These are phyloP conservation scores for Apolygus lucorum DNA, from an alignment of 1,140 invertebrate species.

Conservation along the genomic window DNA sequence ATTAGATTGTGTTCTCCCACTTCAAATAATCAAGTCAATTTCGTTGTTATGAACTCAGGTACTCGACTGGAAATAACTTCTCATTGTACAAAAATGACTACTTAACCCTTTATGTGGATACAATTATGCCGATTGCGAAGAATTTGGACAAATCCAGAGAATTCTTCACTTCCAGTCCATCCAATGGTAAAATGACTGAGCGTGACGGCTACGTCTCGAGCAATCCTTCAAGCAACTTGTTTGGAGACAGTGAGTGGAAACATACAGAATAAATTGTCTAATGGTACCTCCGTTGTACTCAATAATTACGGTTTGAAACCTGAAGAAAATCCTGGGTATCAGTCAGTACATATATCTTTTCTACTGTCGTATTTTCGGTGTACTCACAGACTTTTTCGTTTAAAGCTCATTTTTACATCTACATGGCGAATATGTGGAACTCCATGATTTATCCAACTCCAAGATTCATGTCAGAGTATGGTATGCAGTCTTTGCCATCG, in stretches of 20 bases:
- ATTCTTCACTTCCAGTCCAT: constrained; percentile 82
- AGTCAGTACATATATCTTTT: too few relatives aligned
- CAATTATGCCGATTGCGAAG: constrained; percentile 58
- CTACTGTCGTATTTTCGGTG: too few relatives aligned
- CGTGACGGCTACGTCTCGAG: constrained; percentile 59
- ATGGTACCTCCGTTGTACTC: too few relatives aligned
- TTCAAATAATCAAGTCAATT: too few relatives aligned
- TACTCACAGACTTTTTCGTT: constrained; percentile 29
- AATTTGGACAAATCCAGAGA: constrained; percentile 52
- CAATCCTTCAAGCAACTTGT: constrained; percentile 67
- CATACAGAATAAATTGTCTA: too few relatives aligned
- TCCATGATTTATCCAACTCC: constrained; percentile 63
- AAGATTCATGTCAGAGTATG: constrained; percentile 91
- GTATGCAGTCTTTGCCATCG: constrained; percentile 81
- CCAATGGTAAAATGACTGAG: constrained; percentile 73
- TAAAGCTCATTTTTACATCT: constrained; percentile 88
- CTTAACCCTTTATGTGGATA: constrained; percentile 72
- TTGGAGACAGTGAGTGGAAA: constrained; percentile 83
- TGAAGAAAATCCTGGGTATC: too few relatives aligned
- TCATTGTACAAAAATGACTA: constrained; percentile 70
- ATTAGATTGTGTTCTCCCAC: too few relatives aligned
- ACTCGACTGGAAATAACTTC: constrained; percentile 51
- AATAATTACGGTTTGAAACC: too few relatives aligned
- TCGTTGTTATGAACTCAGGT: constrained; percentile 41
- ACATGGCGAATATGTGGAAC: constrained; percentile 72